Evolutionary conservation across 2,888 invertebrate species (phyloP), one percentile per base, ranked within the genome.

Genomic region (Prosapia bicincta): DNA sequence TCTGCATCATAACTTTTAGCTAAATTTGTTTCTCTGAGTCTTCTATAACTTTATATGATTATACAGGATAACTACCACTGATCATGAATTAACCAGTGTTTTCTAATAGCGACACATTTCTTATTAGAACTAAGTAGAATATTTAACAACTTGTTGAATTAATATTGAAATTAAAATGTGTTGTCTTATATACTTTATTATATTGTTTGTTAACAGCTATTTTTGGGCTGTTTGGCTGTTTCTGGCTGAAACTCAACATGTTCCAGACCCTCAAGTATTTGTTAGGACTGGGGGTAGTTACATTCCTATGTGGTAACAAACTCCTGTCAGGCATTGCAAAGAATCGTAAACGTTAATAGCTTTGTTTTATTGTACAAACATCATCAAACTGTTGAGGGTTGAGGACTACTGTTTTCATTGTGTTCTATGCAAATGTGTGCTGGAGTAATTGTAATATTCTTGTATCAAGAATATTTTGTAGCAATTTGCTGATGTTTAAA

Each of bases 161-260:
- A n/a, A n/a, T n/a, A n/a, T n/a, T n/a, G n/a, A n/a, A n/a, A n/a
- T n/a, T n/a, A n/a, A n/a, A n/a, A n/a, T n/a, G n/a, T n/a, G n/a
- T n/a, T n/a, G n/a, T n/a, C n/a, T n/a, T n/a, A n/a, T n/a, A n/a
- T n/a, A n/a, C n/a, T n/a, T n/a, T n/a, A n/a, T n/a, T n/a, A n/a
- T 71, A 74, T 66, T 78, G 78, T 76, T 75, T 80, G 79, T 79
- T 86, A 86, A 20, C 87, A 93, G 94, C 89, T 28, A 96, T 98
- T 76, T 92, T 99, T 83, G 89, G 88, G 0, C 89, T 99, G 74
- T 99, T 98, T 87, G 92, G 90, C 73, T 85, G 93, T 82, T 97
- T 99, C 87, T 99, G 98, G 98, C 86, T 97, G 81, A 89, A 92
- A 83, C 88, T 99, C 81, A 92, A 96, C 83, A 99, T 99, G 99